Conservation (phyloP, 2,113 vertebrate genomes). For the Symphodus melops region DNA sequence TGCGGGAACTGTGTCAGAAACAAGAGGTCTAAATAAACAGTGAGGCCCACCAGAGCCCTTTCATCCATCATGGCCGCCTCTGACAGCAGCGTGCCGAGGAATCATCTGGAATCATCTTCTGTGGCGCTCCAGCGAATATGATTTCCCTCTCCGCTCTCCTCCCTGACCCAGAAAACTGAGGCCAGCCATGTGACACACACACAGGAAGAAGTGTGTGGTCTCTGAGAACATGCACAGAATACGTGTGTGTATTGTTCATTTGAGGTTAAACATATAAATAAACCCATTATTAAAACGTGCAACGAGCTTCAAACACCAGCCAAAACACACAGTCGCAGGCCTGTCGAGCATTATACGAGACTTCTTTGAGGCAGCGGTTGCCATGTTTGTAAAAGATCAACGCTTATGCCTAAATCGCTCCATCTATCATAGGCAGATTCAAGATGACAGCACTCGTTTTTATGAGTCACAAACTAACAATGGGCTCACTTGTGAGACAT, state of each 20-base stretch:
- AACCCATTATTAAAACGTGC: conserved; percentile 34
- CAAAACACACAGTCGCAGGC: conserved; percentile 40
- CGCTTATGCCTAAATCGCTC: conserved; percentile 57
- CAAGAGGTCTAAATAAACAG: conserved; percentile 90
- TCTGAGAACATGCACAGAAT: conserved; percentile 4
- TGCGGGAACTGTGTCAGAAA: conserved; percentile 87
- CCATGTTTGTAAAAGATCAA: conserved; percentile 72
- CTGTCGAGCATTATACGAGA: conserved; percentile 41
- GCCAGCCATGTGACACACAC: conserved; percentile 39
- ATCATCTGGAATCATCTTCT: conserved; percentile 79
- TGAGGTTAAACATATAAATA: conserved; percentile 42
- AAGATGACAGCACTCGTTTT: conserved; percentile 65
- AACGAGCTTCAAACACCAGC: not conserved
- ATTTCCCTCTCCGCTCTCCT: conserved; percentile 39
- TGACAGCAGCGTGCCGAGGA: conserved; percentile 82
- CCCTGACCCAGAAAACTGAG: conserved; percentile 30
- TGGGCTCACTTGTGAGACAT: conserved; percentile 77
- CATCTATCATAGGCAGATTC: conserved; percentile 70
- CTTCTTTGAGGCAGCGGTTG: conserved; percentile 41
- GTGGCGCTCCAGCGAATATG: conserved; percentile 40
- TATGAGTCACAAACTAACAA: conserved; percentile 75
- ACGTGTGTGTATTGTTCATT: conserved; percentile 31
- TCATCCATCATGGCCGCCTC: conserved; percentile 85
- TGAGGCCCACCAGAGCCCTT: conserved; percentile 81
- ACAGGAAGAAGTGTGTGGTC: conserved; percentile 45